phyloP scores from a whole-genome alignment of 2,113 vertebrate genomes.

The Sander lucioperca region DNA sequence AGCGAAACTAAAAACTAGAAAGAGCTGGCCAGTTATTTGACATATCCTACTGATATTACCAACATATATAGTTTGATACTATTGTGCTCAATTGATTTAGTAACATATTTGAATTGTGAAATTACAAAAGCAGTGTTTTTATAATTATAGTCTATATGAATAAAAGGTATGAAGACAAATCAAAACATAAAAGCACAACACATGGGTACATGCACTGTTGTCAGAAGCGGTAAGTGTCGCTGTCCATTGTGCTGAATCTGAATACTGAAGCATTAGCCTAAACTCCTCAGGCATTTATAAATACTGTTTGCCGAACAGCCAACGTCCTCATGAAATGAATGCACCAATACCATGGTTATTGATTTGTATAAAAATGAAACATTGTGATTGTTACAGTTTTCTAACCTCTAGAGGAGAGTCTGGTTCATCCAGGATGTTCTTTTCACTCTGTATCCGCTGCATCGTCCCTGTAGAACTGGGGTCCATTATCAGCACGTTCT shows the following conservation, averaged over 20 bases:
- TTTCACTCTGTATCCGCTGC: too few species aligned
- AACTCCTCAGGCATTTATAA: neutral
- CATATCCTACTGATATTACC: neutral
- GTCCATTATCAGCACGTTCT: too few species aligned
- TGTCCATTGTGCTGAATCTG: constrained; percentile 41
- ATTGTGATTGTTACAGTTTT: neutral
- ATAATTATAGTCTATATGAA: neutral
- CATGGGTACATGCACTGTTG: rapidly evolving
- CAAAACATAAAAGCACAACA: rapidly evolving
- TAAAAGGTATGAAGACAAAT: rapidly evolving
- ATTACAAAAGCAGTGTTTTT: too few species aligned
- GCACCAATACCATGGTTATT: rapidly evolving
- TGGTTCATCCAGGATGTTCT: neutral
- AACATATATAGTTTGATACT: too few species aligned
- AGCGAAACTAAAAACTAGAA: rapidly evolving
- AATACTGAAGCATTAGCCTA: rapidly evolving
- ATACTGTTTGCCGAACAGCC: rapidly evolving
- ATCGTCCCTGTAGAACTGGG: too few species aligned
- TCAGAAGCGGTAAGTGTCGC: neutral
- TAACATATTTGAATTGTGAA: rapidly evolving
- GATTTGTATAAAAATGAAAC: neutral
- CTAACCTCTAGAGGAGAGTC: constrained; percentile 51
- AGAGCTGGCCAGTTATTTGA: neutral
- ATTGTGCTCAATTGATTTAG: rapidly evolving
- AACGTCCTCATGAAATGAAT: rapidly evolving